Base-by-base conservation (phyloP, 1,140 invertebrate genomes). In the Limonius californicus region DNA sequence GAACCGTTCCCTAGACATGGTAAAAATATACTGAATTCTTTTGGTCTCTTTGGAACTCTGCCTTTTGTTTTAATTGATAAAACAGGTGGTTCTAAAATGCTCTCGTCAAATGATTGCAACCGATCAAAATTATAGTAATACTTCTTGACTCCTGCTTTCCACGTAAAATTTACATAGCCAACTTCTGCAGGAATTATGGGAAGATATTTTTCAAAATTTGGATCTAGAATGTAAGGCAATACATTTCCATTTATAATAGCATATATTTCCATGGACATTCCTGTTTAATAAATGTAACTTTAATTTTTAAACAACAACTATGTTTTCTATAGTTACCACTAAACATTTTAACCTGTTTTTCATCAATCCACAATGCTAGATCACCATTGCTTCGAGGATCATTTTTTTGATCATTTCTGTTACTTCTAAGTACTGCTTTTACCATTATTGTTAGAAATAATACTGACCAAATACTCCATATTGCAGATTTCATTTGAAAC, bases 21-120 rank as follows among this genome's bases (percentile, higher is more conserved):
- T 70, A 98, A 81, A 67, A 90, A 84, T 65, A 97, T 88, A 81
- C 92, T 94, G 79, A 97, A 97, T 75, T 92, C 93, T 87, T 92
- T 93, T 55, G 91, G 85, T 68, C 86, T 85, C 74, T 87, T 87
- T 42, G 92, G 92, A 65, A 96, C 89, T 70, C 87, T 83, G 30
- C 93, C 93, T 71, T 87, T 85, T 0, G 85, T 87, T 74, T 90
- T 89, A 35, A 96, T 93, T 1, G 92, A 93, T 42, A 95, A 84
- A n/a, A 89, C 84, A 11, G 93, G 93, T 14, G 90, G 85, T 72
- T 90, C 86, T 32, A 96, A 72, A 67, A 95, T 89, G 62, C 85
- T 87, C 62, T 91, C 86, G 76, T 95, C 88, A 68, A 87, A 89
- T 2, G 92, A 93, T 66, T 91, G 85, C 50, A 96, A 78, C 45